Conservation (phyloP, 2,888 invertebrate species). For the Galerucella calmariensis region DNA sequence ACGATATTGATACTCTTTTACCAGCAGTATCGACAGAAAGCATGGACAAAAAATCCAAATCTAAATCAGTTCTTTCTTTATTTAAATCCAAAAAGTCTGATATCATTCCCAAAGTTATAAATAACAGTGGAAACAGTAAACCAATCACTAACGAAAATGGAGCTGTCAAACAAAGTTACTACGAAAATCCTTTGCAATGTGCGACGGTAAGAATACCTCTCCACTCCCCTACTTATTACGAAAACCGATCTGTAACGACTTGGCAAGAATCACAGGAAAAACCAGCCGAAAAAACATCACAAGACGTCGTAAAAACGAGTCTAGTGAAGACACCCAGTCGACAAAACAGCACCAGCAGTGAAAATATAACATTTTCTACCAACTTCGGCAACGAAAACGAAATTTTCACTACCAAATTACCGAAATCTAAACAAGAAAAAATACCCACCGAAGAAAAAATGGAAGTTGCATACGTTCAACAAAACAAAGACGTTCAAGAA, state of each 20-base stretch:
- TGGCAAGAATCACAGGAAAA: constrained; percentile 68
- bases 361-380: constrained; percentile 74
- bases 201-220: constrained; percentile 77
- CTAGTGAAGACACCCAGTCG: constrained; percentile 44
- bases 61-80: constrained; percentile 75
- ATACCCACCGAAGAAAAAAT: constrained; percentile 22
- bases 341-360: constrained; percentile 63
- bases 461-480: constrained; percentile 14
- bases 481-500: constrained; percentile 5
- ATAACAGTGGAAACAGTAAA: constrained; percentile 54
- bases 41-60: constrained; percentile 66
- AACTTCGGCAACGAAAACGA: constrained; percentile 77
- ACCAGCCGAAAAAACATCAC: constrained; percentile 50
- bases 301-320: constrained; percentile 41
- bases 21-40: constrained; percentile 69
- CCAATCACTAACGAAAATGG: constrained; percentile 16
- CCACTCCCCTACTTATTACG: constrained; percentile 79
- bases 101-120: neutral
- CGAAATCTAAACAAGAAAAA: constrained; percentile 50
- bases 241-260: constrained; percentile 61
- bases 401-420: constrained; percentile 70
- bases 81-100: constrained; percentile 72
- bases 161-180: constrained; percentile 64
- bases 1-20: constrained; percentile 52
- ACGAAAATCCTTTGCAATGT: constrained; percentile 74